Percentiles rank a stretch among this genome's conserved stretches.
These are phyloP conservation scores for Neuroscelio doddi DNA, from an alignment of 2,888 invertebrate genomes.

Conservation along the genomic window DNA sequence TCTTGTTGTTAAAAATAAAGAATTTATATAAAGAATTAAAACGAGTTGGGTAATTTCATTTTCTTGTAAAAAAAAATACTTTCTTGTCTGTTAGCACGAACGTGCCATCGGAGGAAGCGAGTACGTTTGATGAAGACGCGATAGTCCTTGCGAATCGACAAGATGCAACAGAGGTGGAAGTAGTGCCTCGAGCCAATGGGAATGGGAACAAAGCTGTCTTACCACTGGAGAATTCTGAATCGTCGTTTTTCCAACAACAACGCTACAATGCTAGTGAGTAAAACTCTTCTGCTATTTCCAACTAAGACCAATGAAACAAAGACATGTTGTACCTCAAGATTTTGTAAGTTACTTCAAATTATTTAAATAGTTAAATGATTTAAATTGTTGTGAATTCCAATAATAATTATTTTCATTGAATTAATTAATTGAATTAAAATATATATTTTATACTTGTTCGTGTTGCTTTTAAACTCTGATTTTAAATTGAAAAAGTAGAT, in stretches of 20 bases:
- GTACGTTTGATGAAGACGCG: slow-evolving; percentile 33
- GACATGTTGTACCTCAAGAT: background rate
- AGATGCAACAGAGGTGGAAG: slow-evolving; percentile 35
- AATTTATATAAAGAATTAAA: too few relatives aligned
- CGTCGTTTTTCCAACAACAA: slow-evolving; percentile 31
- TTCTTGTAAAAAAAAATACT: slow-evolving; percentile 35
- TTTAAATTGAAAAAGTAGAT: too few relatives aligned
- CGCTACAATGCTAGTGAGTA: slow-evolving; percentile 30
- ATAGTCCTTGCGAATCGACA: slow-evolving; percentile 35
- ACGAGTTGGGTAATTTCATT: slow-evolving; percentile 15
- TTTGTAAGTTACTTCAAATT: too few relatives aligned
- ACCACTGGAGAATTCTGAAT: slow-evolving; percentile 29
- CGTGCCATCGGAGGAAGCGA: slow-evolving; percentile 37
- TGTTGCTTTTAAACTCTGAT: too few relatives aligned
- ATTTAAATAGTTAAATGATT: too few relatives aligned
- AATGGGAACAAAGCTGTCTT: slow-evolving; percentile 31
- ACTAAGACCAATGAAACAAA: background rate
- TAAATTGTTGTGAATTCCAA: too few relatives aligned
- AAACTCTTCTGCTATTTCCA: background rate
- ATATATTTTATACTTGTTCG: too few relatives aligned
- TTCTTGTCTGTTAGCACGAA: slow-evolving; percentile 43
- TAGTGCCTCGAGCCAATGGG: slow-evolving; percentile 33
- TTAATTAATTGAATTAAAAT: too few relatives aligned
- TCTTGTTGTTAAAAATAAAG: too few relatives aligned
- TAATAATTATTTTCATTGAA: too few relatives aligned